Evolutionary conservation across 2,888 invertebrate genomes (phyloP).

Genomic region (Lamellibrachia satsuma): DNA sequence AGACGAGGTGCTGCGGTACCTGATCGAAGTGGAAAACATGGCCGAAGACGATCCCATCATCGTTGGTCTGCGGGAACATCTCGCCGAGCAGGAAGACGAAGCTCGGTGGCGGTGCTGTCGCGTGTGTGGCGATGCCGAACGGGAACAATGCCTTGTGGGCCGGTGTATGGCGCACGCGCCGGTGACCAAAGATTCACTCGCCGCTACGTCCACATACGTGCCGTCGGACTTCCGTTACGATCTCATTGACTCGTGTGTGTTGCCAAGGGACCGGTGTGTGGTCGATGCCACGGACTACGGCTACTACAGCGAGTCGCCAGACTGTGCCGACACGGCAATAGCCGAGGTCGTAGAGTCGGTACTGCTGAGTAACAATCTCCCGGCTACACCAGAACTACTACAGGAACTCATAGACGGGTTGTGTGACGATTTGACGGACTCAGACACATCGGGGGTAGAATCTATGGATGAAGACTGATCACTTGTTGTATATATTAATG

Average conservation of each 20-base stretch:
- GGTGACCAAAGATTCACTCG: not conserved
- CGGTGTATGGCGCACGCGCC: not conserved
- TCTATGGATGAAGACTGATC: constrained; percentile 8
- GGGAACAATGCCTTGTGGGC: not conserved
- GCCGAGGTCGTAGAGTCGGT: not conserved
- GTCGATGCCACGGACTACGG: not conserved
- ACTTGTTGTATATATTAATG: not conserved
- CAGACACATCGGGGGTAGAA: not conserved
- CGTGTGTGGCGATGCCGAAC: not conserved
- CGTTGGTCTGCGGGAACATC: constrained; percentile 45
- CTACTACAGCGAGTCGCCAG: not conserved
- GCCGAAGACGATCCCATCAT: constrained; percentile 46
- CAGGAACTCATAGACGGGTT: constrained; percentile 17
- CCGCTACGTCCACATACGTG: not conserved
- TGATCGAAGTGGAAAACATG: constrained; percentile 49
- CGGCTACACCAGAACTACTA: not conserved
- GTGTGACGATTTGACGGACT: not conserved
- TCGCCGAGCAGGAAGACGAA: constrained; percentile 30
- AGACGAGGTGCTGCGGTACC: constrained; percentile 48
- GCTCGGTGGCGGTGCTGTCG: not conserved
- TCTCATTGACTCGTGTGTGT: not conserved
- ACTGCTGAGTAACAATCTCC: not conserved
- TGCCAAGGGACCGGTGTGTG: not conserved
- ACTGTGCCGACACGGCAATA: not conserved
- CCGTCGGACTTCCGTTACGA: not conserved